Evolutionary conservation across 2,888 invertebrate species (phyloP).

Genomic region (Gnatocerus cornutus): DNA sequence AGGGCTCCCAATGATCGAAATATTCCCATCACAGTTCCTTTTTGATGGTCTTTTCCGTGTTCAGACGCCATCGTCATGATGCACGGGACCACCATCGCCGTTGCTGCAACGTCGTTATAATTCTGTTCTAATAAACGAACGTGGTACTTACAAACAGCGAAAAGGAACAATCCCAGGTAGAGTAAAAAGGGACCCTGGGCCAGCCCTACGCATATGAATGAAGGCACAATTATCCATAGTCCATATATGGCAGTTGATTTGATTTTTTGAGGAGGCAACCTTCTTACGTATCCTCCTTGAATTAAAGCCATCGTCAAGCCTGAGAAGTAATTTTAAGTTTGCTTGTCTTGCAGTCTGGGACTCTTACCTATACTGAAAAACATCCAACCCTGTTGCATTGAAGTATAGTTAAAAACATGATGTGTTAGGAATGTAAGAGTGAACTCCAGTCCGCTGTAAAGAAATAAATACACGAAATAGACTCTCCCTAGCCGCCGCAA

Average conservation of each 20-base stretch:
- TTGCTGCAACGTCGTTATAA: slow-evolving; percentile 74
- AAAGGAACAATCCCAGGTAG: slow-evolving; percentile 88
- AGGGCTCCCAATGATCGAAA: slow-evolving; percentile 96
- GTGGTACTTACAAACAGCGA: slow-evolving; percentile 87
- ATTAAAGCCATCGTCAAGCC: slow-evolving; percentile 90
- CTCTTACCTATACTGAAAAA: slow-evolving; percentile 90
- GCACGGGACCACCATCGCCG: slow-evolving; percentile 95
- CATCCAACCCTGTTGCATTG: slow-evolving; percentile 99
- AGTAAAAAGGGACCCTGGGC: slow-evolving; percentile 78
- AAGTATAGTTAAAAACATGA: slow-evolving; percentile 90
- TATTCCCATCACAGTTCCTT: slow-evolving; percentile 94
- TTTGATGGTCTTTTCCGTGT: slow-evolving; percentile 85
- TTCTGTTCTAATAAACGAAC: slow-evolving; percentile 8
- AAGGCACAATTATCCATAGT: slow-evolving; percentile 87
- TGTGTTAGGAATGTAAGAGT: slow-evolving; percentile 97
- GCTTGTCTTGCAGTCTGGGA: too few species aligned
- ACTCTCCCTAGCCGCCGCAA: slow-evolving; percentile 82
- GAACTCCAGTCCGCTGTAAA: slow-evolving; percentile 97
- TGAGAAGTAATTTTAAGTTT: slow-evolving; percentile 58
- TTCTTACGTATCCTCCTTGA: slow-evolving; percentile 92
- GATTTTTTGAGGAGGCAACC: slow-evolving; percentile 82
- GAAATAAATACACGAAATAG: slow-evolving; percentile 93
- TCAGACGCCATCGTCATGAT: slow-evolving; percentile 94
- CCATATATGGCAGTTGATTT: slow-evolving; percentile 83
- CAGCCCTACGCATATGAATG: slow-evolving; percentile 89